phyloP scores from a whole-genome alignment of 2,113 vertebrate genomes.

The Pomatostomus ruficeps region DNA sequence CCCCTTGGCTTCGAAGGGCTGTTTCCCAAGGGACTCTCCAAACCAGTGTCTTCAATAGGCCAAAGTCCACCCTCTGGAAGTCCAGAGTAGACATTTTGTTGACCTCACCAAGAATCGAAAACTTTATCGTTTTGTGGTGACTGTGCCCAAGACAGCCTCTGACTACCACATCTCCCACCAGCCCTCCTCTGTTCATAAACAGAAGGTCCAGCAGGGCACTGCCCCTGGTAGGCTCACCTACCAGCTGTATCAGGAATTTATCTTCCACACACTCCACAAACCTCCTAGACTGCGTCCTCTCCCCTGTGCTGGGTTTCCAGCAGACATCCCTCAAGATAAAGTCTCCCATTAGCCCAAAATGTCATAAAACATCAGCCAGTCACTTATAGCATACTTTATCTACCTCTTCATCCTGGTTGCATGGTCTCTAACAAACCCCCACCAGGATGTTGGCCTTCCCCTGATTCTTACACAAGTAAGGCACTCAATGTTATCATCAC shows the following conservation, averaged over 20 bases:
- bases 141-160: not conserved
- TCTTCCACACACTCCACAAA: not conserved
- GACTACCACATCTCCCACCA: not conserved
- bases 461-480: not conserved
- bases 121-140: not conserved
- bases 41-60: not conserved
- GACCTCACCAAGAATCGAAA: not conserved
- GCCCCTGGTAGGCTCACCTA: not conserved
- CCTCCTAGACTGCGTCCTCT: not conserved
- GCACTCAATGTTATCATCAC: not conserved
- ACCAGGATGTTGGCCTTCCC: not conserved
- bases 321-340: not conserved
- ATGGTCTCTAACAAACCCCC: not conserved
- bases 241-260: not conserved
- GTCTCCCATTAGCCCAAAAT: not conserved
- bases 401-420: not conserved
- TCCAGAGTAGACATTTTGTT: not conserved
- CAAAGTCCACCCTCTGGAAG: not conserved
- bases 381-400: rapidly evolving
- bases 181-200: not conserved
- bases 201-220: not conserved
- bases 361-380: not conserved
- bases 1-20: not conserved
- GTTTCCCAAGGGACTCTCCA: not conserved
- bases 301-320: not conserved